These are phyloP conservation scores for Lasioglossum albipes DNA, from an alignment of 1,140 invertebrate genomes.

Conservation along the genomic window DNA sequence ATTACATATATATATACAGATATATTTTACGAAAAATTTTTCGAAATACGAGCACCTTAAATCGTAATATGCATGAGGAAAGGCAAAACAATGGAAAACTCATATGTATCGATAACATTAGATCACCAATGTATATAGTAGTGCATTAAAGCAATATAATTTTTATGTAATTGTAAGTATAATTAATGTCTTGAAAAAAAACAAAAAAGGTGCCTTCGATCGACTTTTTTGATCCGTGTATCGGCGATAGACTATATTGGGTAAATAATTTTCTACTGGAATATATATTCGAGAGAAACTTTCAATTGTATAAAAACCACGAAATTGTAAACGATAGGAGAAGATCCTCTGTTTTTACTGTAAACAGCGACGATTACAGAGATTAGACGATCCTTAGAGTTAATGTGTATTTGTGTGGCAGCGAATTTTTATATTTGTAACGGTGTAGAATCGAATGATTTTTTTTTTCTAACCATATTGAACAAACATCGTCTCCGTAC, in stretches of 20 bases:
- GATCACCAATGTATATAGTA: slow-evolving; percentile 77
- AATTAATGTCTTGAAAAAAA: slow-evolving; percentile 67
- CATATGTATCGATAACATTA: slow-evolving; percentile 64
- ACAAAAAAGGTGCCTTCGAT: slow-evolving; percentile 74
- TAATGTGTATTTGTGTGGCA: slow-evolving; percentile 10
- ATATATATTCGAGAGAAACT: neutral
- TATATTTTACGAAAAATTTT: slow-evolving; percentile 63
- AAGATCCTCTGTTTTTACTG: neutral
- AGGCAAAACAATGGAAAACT: slow-evolving; percentile 31
- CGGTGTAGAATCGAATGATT: neutral
- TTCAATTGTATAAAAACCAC: slow-evolving; percentile 3
- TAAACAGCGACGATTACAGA: neutral
- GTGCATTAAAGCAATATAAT: slow-evolving; percentile 74
- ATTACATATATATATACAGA: slow-evolving; percentile 31
- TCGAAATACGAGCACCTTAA: slow-evolving; percentile 60
- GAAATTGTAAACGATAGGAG: neutral
- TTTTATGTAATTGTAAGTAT: slow-evolving; percentile 77
- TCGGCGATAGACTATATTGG: slow-evolving; percentile 32
- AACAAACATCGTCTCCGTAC: neutral
- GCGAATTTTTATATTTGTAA: slow-evolving; percentile 13
- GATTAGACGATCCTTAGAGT: neutral
- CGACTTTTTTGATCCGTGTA: slow-evolving; percentile 51
- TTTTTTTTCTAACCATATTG: neutral
- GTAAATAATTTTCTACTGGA: slow-evolving; percentile 11
- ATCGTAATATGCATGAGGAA: slow-evolving; percentile 49